Evolutionary conservation across 64 coral and sea anemone species (phyloP).

Genomic region (Montipora foliosa): DNA sequence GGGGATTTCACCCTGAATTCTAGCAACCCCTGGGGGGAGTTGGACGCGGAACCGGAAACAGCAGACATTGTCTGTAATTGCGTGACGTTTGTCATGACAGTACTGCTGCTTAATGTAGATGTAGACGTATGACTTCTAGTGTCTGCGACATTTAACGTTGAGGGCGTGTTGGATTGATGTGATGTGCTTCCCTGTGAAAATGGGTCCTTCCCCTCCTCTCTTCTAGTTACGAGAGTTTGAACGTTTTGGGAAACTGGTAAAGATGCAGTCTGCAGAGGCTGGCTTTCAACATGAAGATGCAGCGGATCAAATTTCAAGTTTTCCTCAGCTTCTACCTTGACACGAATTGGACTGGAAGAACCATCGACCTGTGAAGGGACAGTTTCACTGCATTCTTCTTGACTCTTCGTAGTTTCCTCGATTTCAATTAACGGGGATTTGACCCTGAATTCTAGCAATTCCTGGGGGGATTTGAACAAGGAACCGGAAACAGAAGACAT

Average conservation of each 20-base stretch:
- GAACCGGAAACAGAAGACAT: not conserved
- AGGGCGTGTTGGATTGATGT: slow-evolving; percentile 10
- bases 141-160: slow-evolving; percentile 53
- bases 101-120: slow-evolving; percentile 7
- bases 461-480: not conserved
- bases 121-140: slow-evolving; percentile 29
- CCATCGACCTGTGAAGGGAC: slow-evolving; percentile 52
- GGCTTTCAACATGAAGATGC: not conserved
- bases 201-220: not conserved
- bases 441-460: not conserved
- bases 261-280: slow-evolving; percentile 23
- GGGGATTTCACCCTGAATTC: not conserved
- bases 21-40: not conserved
- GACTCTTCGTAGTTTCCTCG: not conserved
- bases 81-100: slow-evolving; percentile 29
- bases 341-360: slow-evolving; percentile 28
- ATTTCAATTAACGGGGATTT: not conserved
- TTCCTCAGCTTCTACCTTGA: slow-evolving; percentile 42
- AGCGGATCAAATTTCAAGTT: slow-evolving; percentile 42
- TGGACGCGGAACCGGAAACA: not conserved
- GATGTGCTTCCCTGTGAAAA: not conserved
- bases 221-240: not conserved
- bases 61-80: slow-evolving; percentile 35
- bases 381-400: slow-evolving; percentile 26
- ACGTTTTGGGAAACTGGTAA: not conserved